Percentiles rank a stretch among this genome's conserved stretches.
Conservation (phyloP, 2,797 vertebrate genomes). For the Pseudochirops corinnae region DNA sequence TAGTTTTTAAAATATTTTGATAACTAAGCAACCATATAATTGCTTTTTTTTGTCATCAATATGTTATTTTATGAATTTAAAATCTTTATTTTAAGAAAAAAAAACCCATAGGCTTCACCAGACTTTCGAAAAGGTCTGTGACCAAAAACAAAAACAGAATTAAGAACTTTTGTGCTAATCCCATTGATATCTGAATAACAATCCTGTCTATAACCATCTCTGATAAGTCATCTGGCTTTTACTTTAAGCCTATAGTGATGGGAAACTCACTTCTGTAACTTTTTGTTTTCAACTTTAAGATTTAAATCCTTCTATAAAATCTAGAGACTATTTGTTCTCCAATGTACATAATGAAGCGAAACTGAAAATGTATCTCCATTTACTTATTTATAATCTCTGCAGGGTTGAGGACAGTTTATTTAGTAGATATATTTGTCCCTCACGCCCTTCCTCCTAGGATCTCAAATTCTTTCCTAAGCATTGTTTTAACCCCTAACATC, state of each 20-base stretch:
- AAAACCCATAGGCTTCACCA: not conserved
- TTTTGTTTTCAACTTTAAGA: not conserved
- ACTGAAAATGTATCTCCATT: constrained; percentile 40
- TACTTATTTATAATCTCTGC: constrained; percentile 29
- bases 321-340: constrained; percentile 28
- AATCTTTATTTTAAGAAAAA: not conserved
- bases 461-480: constrained; percentile 38
- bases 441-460: not conserved
- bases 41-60: not conserved
- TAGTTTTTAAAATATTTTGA: not conserved
- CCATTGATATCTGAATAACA: not conserved
- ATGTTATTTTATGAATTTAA: not conserved
- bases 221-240: not conserved
- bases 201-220: not conserved
- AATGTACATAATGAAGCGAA: constrained; percentile 36
- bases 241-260: not conserved
- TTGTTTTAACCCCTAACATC: constrained; percentile 62
- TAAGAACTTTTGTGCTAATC: not conserved
- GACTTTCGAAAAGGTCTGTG: not conserved
- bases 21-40: not conserved
- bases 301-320: not conserved
- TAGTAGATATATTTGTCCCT: not conserved
- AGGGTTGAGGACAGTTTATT: constrained; percentile 36
- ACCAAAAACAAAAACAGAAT: not conserved
- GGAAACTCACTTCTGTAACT: not conserved